Evolutionary conservation across 2,113 vertebrate genomes (phyloP), one percentile per base, ranked within the genome.

Genomic region (Thalassarche chlororhynchos): DNA sequence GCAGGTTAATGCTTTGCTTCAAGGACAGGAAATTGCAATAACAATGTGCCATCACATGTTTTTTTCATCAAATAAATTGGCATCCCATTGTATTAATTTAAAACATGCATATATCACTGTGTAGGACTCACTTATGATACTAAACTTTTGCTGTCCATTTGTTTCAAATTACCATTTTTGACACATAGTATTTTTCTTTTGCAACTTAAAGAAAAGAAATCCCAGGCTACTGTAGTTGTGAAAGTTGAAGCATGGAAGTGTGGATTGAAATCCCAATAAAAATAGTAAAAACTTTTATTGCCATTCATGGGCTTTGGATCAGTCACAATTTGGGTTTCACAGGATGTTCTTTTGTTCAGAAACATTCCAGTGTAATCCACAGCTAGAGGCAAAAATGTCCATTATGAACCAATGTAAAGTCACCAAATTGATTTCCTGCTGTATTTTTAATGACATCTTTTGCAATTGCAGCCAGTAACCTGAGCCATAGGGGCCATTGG

Each of bases 401-500:
- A 90, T 86, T 96, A 86, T 32, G 83, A 90, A 87, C 36, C 28
- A 72, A 74, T 65, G 40, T 78, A 66, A 93, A 94, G 42, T 46
- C 60, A 92, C 46, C 46, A 84, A 77, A 90, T 62, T 92, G 54
- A 92, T 96, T 96, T 95, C 86, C 54, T 92, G 61, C 34, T 95
- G 79, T 96, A 93, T 90, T 96, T 97, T 96, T 96, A 95, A 85
- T 82, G 52, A 83, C 47, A 84, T 24, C 34, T 84, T 89, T 89
- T 82, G 52, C 60, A 78, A 81, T 46, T 84, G n/a, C 46, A 95
- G 81, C 42, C 81, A 58, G 72, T 81, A 92, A 21, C n/a, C 60
- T 84, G 60, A 96, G 58, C 46, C 55, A 54, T 28, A 49, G 81
- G n/a, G 58, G 57, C 61, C 57, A 55, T 47, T 86, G 66, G 31